Evolutionary conservation across 2,113 vertebrate species (phyloP).

Genomic region (Gracilinanus agilis): DNA sequence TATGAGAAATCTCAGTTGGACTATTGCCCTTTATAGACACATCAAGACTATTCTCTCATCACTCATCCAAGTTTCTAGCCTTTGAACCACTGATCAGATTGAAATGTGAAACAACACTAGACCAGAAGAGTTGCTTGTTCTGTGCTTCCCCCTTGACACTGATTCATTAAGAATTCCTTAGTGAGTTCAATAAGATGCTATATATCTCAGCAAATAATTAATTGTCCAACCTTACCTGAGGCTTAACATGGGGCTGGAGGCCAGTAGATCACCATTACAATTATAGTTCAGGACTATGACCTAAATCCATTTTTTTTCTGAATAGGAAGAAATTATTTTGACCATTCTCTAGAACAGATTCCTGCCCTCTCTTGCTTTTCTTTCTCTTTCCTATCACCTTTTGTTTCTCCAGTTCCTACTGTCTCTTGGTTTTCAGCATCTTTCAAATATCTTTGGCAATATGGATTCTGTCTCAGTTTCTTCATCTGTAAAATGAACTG

Average conservation of each 20-base stretch:
- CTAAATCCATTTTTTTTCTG: neutral
- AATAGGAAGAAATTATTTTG: neutral
- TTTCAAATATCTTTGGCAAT: neutral
- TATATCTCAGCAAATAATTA: neutral
- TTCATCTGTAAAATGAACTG: too few species aligned
- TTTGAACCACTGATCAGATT: neutral
- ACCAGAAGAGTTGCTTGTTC: neutral
- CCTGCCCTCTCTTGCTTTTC: neutral
- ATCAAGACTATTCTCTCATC: neutral
- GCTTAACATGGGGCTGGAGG: neutral
- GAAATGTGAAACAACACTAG: neutral
- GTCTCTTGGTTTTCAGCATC: neutral
- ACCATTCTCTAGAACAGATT: neutral
- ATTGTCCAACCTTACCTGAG: neutral
- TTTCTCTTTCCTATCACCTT: neutral
- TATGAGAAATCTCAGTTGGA: neutral
- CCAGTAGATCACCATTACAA: neutral
- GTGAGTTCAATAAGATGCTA: neutral
- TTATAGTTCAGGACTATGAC: neutral
- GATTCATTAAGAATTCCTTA: neutral
- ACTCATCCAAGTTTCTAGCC: neutral
- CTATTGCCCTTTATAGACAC: neutral
- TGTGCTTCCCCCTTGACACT: neutral
- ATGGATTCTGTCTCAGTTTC: too few species aligned
- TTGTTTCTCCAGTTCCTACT: neutral